Conservation (phyloP, 2,113 vertebrate species). For the Dipodomys stephensi region DNA sequence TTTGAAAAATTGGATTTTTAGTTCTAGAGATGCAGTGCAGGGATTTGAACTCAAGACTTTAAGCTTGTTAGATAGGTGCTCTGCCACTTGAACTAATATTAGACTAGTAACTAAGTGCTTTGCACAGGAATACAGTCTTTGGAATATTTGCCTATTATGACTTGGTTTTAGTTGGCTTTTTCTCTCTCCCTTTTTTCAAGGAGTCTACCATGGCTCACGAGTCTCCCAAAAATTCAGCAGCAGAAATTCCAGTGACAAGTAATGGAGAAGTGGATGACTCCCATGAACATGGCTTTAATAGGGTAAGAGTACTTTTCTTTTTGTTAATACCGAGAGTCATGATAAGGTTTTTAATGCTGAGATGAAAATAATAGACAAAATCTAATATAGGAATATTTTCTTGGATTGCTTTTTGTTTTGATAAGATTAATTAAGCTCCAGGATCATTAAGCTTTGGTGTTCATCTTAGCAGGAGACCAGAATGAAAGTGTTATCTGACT, state of each 20-base stretch:
- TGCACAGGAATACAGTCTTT: neutral
- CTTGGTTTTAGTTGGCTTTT: neutral
- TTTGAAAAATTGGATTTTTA: too few relatives aligned
- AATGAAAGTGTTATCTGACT: neutral
- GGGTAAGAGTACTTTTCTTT: slow-evolving; percentile 85
- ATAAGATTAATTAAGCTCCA: slow-evolving; percentile 5
- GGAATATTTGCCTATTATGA: slow-evolving; percentile 34
- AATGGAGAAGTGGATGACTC: slow-evolving; percentile 94
- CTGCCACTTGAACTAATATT: neutral
- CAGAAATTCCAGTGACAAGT: slow-evolving; percentile 97
- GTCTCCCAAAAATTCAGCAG: slow-evolving; percentile 93
- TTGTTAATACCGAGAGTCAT: neutral
- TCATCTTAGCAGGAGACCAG: slow-evolving; percentile 30
- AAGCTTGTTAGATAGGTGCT: too few relatives aligned
- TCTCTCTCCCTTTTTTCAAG: slow-evolving; percentile 79
- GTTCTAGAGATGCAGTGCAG: too few relatives aligned
- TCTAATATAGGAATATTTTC: slow-evolving; percentile 16
- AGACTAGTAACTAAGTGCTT: neutral
- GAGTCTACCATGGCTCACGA: slow-evolving; percentile 93
- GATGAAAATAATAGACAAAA: neutral
- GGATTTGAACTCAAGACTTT: too few relatives aligned
- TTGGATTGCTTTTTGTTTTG: slow-evolving; percentile 2
- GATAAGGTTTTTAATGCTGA: slow-evolving; percentile 25
- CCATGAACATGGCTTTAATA: slow-evolving; percentile 90
- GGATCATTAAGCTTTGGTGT: neutral